Conservation (phyloP, 2,797 vertebrate species). For the Moxostoma hubbsi region DNA sequence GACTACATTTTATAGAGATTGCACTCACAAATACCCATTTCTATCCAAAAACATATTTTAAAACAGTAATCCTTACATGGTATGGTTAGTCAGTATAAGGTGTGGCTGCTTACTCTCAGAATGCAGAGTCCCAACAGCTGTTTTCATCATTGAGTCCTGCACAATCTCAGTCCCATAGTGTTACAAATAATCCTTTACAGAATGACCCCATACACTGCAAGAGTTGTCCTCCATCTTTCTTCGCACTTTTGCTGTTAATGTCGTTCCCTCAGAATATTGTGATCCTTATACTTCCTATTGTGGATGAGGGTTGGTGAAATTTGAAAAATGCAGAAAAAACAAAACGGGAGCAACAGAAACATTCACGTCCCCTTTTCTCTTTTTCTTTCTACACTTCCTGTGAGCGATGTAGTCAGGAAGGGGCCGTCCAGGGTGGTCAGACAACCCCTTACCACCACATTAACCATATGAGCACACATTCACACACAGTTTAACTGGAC, state of each 20-base stretch:
- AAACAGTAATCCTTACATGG: background rate
- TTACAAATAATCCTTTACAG: constrained; percentile 23
- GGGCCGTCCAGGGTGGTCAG: constrained; percentile 85
- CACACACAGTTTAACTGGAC: background rate
- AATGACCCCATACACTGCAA: background rate
- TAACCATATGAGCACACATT: background rate
- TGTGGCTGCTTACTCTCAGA: constrained; percentile 54
- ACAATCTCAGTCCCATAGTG: constrained; percentile 24
- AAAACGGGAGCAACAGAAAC: constrained; percentile 24
- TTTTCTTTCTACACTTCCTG: constrained; percentile 55
- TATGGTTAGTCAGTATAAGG: background rate
- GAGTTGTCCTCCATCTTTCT: constrained; percentile 26
- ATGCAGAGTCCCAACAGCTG: constrained; percentile 46
- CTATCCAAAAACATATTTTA: too few relatives aligned
- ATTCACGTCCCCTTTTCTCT: constrained; percentile 21
- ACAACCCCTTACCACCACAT: constrained; percentile 51
- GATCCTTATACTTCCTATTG: constrained; percentile 67
- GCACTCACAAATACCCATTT: too few relatives aligned
- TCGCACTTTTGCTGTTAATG: background rate
- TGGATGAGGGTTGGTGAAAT: too few relatives aligned
- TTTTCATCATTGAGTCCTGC: constrained; percentile 55
- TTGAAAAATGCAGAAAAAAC: constrained; percentile 28
- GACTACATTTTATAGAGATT: too few relatives aligned
- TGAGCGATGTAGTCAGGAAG: constrained; percentile 81
- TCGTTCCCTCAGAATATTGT: constrained; percentile 43